These are phyloP conservation scores for Metopia argyrocephala DNA, from an alignment of 2,888 invertebrate genomes.

Conservation along the genomic window DNA sequence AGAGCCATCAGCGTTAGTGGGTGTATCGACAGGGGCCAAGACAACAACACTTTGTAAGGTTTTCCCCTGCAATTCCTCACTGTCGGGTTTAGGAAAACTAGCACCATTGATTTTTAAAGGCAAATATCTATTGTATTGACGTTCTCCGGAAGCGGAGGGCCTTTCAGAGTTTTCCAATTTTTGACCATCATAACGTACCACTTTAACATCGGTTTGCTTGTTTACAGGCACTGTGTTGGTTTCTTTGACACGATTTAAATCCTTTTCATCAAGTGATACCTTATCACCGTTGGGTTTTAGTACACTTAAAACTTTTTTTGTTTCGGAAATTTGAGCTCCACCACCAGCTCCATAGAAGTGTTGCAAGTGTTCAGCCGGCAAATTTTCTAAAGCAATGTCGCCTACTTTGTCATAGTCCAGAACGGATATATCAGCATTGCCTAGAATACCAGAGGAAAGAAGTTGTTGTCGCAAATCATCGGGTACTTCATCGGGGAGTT, in stretches of 20 bases:
- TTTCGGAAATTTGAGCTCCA: constrained; percentile 84
- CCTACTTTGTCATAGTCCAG: constrained; percentile 93
- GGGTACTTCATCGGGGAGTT: constrained; percentile 92
- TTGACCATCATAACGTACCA: constrained; percentile 88
- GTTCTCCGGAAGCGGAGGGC: constrained; percentile 84
- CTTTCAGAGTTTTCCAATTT: constrained; percentile 87
- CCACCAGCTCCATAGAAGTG: constrained; percentile 93
- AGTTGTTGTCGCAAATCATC: constrained; percentile 91
- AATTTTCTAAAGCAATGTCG: constrained; percentile 88
- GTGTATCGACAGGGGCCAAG: constrained; percentile 88
- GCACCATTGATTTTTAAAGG: constrained; percentile 91
- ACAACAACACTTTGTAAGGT: constrained; percentile 92
- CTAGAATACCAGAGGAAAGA: constrained; percentile 90
- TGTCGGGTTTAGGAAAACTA: constrained; percentile 90
- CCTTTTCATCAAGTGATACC: constrained; percentile 80
- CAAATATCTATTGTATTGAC: constrained; percentile 89
- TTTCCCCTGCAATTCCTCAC: constrained; percentile 85
- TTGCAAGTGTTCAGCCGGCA: constrained; percentile 91
- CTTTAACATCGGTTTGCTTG: constrained; percentile 89
- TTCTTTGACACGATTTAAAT: constrained; percentile 79
- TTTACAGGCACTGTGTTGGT: constrained; percentile 77
- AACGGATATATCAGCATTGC: constrained; percentile 92
- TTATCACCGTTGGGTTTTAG: constrained; percentile 83
- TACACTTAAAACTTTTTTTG: constrained; percentile 84
- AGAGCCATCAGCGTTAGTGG: constrained; percentile 77